These are phyloP conservation scores for Plumapathes pennacea DNA, from an alignment of 92 coral and sea anemone species.

Conservation along the genomic window DNA sequence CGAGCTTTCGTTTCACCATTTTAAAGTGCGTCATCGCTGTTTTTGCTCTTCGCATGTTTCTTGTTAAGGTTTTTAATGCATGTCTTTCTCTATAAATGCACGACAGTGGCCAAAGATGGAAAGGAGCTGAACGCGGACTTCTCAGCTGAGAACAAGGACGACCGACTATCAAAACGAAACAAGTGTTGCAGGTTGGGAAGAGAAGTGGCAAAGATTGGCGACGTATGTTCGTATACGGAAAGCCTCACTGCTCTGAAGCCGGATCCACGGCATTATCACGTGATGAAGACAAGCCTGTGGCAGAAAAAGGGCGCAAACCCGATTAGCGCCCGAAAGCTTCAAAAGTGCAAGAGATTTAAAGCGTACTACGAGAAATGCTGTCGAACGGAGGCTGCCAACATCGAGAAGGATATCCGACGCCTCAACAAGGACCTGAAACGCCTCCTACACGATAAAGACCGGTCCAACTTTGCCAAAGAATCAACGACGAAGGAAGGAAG, in stretches of 20 bases:
- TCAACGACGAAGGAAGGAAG: too few relatives aligned
- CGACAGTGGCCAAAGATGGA: too few relatives aligned
- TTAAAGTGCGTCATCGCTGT: too few relatives aligned
- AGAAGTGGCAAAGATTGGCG: slow-evolving; percentile 84
- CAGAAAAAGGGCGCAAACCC: slow-evolving; percentile 24
- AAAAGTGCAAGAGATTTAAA: slow-evolving; percentile 71
- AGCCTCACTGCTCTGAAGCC: slow-evolving; percentile 52
- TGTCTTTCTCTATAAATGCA: too few relatives aligned
- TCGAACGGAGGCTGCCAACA: slow-evolving; percentile 44
- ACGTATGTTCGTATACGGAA: slow-evolving; percentile 51
- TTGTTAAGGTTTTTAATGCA: too few relatives aligned
- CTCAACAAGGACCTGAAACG: slow-evolving; percentile 7
- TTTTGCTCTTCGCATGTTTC: too few relatives aligned
- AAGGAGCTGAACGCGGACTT: slow-evolving; percentile 6
- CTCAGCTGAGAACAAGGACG: too few relatives aligned
- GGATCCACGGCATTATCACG: slow-evolving; percentile 55
- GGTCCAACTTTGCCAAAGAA: too few relatives aligned
- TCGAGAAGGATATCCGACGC: slow-evolving; percentile 49
- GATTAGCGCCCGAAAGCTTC: slow-evolving; percentile 38
- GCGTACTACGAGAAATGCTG: slow-evolving; percentile 83
- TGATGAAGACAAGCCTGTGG: slow-evolving; percentile 76
- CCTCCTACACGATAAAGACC: too few relatives aligned
- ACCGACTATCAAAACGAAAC: slow-evolving; percentile 24
- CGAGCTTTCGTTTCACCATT: too few relatives aligned
- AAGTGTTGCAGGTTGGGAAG: slow-evolving; percentile 74